phyloP scores from a whole-genome alignment of 2,113 vertebrate species.

The Bubalus kerabau region DNA sequence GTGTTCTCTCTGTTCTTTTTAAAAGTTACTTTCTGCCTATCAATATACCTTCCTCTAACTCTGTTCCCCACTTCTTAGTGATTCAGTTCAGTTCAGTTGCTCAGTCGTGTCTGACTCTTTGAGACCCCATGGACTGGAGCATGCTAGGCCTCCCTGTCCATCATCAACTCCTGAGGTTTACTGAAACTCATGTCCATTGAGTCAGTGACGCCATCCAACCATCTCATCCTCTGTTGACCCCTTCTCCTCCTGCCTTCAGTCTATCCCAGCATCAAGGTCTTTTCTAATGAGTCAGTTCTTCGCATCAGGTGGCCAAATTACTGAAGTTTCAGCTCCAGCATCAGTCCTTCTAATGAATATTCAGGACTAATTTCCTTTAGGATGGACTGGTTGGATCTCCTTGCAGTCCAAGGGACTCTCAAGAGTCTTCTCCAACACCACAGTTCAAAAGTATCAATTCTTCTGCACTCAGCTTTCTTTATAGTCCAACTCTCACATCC shows the following conservation, averaged over 20 bases:
- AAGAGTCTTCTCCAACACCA: background rate
- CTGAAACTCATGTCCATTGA: background rate
- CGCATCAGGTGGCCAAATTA: background rate
- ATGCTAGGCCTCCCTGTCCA: background rate
- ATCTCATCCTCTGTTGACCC: background rate
- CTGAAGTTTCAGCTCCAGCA: background rate
- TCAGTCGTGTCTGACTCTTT: accelerated
- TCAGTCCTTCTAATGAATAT: background rate
- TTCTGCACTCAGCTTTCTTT: background rate
- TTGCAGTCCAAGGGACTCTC: background rate
- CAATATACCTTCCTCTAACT: background rate
- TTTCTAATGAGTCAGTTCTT: background rate
- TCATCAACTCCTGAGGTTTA: background rate
- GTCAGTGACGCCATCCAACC: background rate
- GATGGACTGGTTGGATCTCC: background rate
- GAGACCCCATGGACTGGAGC: background rate
- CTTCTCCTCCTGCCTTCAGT: background rate
- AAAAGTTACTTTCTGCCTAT: background rate
- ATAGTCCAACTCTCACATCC: background rate
- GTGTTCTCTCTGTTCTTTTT: background rate
- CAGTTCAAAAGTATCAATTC: background rate
- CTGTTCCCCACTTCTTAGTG: background rate
- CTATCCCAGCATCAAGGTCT: background rate
- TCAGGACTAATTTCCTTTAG: background rate
- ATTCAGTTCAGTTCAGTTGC: background rate